Evolutionary conservation across 2,797 vertebrate genomes (phyloP), one percentile per base, ranked within the genome.

Genomic region (Aselliscus stoliczkanus): DNA sequence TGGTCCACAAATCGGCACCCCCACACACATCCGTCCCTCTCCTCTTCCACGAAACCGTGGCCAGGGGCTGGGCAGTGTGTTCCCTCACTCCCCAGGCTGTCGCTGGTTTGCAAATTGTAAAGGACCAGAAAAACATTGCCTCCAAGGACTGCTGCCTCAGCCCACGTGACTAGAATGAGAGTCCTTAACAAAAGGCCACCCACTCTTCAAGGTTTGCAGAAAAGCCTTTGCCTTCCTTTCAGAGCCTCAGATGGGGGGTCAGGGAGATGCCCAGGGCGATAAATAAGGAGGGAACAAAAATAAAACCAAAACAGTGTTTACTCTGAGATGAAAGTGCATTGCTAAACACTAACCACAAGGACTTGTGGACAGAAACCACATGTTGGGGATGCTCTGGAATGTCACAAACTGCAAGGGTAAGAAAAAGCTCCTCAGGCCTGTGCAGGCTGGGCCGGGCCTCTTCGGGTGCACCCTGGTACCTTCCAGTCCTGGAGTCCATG

Each of bases 281-380:
- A 95, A 90, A 90, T 73, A 95, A 82, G 80, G 90, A 82, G 14
- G 37, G 52, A 96, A 21, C 64, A 92, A 94, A 81, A 94, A 97
- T 42, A 94, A 92, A 96, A 54, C 80, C 27, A 7, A 80, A 95
- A 95, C 96, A 84, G 82, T 97, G 92, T 98, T 98, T 98, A 92
- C 93, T 95, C 34, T 44, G n/a, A 0, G 1, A 97, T 95, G 85
- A 97, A 97, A 96, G 92, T 54, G 23, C 92, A 17, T 97, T 97
- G 97, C 97, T 97, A 89, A 97, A 98, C 1, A 69, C 72, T 97
- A 96, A 97, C 98, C 97, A 0, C 98, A 94, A 87, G 76, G 96
- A 37, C 86, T 97, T 91, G 62, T 92, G 97, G 96, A 94, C 79
- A 97, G 91, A 98, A 97, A 95, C 96, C 92, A 0, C 97, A 91